Conservation (phyloP, 53 echinoderm and acorn worm genomes). For the Temnopleurus reevesii region DNA sequence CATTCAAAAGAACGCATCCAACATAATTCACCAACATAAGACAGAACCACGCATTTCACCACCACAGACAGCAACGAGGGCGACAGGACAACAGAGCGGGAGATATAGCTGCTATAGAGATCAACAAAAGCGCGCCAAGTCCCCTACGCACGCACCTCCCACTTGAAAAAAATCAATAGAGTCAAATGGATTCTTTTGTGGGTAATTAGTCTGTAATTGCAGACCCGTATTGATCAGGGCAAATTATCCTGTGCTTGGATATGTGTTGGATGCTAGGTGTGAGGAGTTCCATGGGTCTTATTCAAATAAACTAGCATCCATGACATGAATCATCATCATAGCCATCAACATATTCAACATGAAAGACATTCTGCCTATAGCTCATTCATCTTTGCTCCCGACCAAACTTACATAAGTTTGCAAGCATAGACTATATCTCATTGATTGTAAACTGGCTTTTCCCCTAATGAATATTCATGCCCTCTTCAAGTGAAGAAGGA, state of each 20-base stretch:
- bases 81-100: not conserved
- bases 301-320: not conserved
- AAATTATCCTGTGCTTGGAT: not conserved
- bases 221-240: not conserved
- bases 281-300: not conserved
- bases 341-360: too few relatives aligned
- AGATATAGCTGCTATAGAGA: slow-evolving; percentile 20
- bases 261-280: not conserved
- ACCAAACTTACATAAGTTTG: too few relatives aligned
- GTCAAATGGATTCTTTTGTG: not conserved
- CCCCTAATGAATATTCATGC: slow-evolving; percentile 20
- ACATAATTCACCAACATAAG: too few relatives aligned
- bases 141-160: not conserved
- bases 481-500: slow-evolving; percentile 26
- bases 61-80: not conserved
- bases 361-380: too few relatives aligned
- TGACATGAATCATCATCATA: not conserved
- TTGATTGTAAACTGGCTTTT: not conserved
- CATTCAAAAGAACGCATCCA: not conserved
- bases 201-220: not conserved
- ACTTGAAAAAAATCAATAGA: slow-evolving; percentile 3
- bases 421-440: too few relatives aligned
- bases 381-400: too few relatives aligned
- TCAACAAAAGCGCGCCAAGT: slow-evolving; percentile 34
- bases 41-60: not conserved